A percentile compares a stretch with the other conserved stretches of the same genome.
Evolutionary conservation across 2,113 vertebrate genomes (phyloP).

Genomic region (Brienomyrus longianalis): DNA sequence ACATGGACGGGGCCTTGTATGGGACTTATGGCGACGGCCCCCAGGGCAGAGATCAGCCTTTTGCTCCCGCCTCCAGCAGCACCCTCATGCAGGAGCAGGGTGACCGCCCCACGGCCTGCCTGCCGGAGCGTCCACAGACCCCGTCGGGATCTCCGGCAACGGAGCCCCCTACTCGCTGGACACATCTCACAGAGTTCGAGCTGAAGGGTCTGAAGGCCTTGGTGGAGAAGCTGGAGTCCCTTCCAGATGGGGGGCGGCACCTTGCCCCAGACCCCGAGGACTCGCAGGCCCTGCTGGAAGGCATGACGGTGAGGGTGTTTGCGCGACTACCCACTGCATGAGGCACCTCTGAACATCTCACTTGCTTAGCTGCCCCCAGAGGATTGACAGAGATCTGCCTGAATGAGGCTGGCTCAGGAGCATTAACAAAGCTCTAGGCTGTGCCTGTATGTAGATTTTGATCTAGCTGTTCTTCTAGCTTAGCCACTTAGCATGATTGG

Average conservation of each 20-base stretch:
- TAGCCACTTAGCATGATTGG: too few relatives aligned
- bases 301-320: slow-evolving; percentile 75
- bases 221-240: slow-evolving; percentile 89
- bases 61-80: slow-evolving; percentile 39
- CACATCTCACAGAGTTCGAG: slow-evolving; percentile 88
- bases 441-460: too few relatives aligned
- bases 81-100: slow-evolving; percentile 77
- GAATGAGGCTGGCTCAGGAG: too few relatives aligned
- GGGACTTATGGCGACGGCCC: slow-evolving; percentile 67
- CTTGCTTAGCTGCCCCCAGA: neutral
- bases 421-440: too few relatives aligned
- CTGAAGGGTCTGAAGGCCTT: slow-evolving; percentile 82
- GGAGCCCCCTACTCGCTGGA: slow-evolving; percentile 73
- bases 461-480: too few relatives aligned
- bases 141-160: slow-evolving; percentile 72
- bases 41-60: slow-evolving; percentile 51
- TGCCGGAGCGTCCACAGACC: slow-evolving; percentile 72
- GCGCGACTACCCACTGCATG: neutral
- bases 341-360: neutral
- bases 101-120: slow-evolving; percentile 55
- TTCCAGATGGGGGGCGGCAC: slow-evolving; percentile 86
- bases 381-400: neutral
- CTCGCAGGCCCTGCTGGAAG: slow-evolving; percentile 80
- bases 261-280: slow-evolving; percentile 82
- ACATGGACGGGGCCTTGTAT: slow-evolving; percentile 81